Evolutionary conservation across 2,113 vertebrate species (phyloP).

Genomic region (Alouatta palliata): DNA sequence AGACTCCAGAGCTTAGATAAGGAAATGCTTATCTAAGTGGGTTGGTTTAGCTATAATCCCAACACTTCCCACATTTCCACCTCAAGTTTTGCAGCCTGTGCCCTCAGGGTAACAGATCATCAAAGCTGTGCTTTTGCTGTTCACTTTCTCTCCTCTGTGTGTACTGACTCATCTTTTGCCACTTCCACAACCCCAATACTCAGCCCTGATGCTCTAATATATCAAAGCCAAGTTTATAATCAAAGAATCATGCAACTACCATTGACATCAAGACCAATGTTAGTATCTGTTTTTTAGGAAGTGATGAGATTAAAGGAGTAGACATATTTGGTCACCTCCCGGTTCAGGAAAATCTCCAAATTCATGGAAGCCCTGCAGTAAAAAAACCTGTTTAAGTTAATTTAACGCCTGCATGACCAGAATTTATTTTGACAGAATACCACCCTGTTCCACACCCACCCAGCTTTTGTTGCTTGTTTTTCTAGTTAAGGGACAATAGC

Average conservation of each 20-base stretch:
- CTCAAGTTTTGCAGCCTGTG: not conserved
- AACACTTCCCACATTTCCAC: not conserved
- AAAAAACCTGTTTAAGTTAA: not conserved
- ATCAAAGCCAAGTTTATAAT: conserved; percentile 10
- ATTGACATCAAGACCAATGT: not conserved
- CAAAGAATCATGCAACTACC: not conserved
- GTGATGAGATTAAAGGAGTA: not conserved
- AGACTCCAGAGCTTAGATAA: conserved; percentile 44
- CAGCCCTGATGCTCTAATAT: not conserved
- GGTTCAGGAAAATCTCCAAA: not conserved
- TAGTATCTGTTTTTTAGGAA: not conserved
- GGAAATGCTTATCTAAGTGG: conserved; percentile 1
- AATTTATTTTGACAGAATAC: conserved; percentile 61
- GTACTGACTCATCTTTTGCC: not conserved
- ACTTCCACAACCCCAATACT: not conserved
- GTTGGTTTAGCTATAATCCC: not conserved
- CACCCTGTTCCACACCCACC: not conserved
- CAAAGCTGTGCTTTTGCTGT: not conserved
- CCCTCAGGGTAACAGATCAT: not conserved
- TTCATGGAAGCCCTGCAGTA: not conserved
- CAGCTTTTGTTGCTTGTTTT: conserved; percentile 21
- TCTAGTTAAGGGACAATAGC: not conserved
- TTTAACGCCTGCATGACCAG: conserved; percentile 19
- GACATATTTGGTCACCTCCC: not conserved
- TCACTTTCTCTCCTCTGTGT: not conserved